These are phyloP conservation scores for Noctua comes DNA, from an alignment of 2,888 invertebrate genomes.

Conservation along the genomic window DNA sequence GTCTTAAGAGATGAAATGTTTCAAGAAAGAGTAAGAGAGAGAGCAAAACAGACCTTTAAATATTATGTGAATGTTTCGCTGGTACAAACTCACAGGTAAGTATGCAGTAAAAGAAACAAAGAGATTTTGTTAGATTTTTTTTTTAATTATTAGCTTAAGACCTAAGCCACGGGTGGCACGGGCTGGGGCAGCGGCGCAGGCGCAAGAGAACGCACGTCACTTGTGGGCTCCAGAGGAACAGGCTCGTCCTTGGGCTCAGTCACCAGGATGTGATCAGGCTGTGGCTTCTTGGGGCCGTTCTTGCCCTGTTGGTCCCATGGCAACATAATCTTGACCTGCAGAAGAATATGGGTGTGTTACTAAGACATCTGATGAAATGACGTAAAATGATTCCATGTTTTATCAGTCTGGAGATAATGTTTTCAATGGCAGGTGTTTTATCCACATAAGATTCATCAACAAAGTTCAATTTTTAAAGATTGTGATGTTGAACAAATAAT, in stretches of 20 bases:
- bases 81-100: background rate
- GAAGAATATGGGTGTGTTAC: conserved; percentile 65
- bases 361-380: background rate
- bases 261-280: conserved; percentile 99
- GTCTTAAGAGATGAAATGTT: too few species aligned
- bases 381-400: background rate
- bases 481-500: background rate
- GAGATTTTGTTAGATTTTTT: conserved; percentile 64
- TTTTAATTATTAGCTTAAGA: conserved; percentile 77
- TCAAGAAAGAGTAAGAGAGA: too few species aligned
- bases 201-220: conserved; percentile 94
- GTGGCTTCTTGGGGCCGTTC: conserved; percentile 98
- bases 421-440: background rate
- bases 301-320: conserved; percentile 99
- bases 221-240: conserved; percentile 92
- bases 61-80: background rate
- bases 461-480: background rate
- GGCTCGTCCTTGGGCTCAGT: conserved; percentile 99
- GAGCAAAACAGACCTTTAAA: background rate
- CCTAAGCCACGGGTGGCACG: conserved; percentile 82
- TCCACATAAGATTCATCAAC: background rate
- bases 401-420: background rate
- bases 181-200: conserved; percentile 88
- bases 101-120: conserved; percentile 42
- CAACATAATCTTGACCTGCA: conserved; percentile 99